Base-by-base conservation (phyloP, 2,888 invertebrate species). In the Sericinus montela region DNA sequence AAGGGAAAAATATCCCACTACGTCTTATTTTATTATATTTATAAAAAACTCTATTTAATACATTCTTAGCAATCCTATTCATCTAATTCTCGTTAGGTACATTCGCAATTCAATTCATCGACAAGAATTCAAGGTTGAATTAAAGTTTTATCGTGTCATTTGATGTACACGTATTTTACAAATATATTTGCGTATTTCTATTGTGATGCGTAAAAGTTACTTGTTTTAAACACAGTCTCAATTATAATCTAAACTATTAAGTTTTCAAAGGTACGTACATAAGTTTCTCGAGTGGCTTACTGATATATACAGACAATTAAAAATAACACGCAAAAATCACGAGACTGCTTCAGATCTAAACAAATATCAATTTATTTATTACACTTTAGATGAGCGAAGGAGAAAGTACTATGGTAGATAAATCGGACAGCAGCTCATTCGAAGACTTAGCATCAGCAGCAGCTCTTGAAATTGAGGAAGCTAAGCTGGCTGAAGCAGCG, bases 391-490 rank as follows among this genome's bases (percentile, higher is more conserved):
- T 87, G 87, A 83, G 87, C 66, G 78, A 86, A 73, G 80, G 72
- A 54, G 85, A 80, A 62, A 74, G 73, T 55, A 75, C 74, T 54
- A 68, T 84, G 68, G 80, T 90, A 51, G 91, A 92, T 65, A 91
- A 91, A 65, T 91, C 92, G 13, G 91, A 91, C 67, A 91, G 91
- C 67, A 92, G 92, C 75, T 92, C 92, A n/a, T 92, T 92, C 56
- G 92, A 92, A 68, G 92, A 92, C 61, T 76, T 92, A 40, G 90
- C 91, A 13, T 90, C 91, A 1, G 87, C 86, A 9, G 91, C 91
- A 45, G 83, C 91, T 23, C 87, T 90, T 49, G 91, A 92, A 58
- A 87, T 90, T 23, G 89, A 90, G 48, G 87, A 85, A 56, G 85
- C 85, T 1, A 84, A 86, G 53, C 66, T 84, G 4, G 81, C 85